phyloP scores from a whole-genome alignment of 2,888 invertebrate species.

The Mythimna vitellina region DNA sequence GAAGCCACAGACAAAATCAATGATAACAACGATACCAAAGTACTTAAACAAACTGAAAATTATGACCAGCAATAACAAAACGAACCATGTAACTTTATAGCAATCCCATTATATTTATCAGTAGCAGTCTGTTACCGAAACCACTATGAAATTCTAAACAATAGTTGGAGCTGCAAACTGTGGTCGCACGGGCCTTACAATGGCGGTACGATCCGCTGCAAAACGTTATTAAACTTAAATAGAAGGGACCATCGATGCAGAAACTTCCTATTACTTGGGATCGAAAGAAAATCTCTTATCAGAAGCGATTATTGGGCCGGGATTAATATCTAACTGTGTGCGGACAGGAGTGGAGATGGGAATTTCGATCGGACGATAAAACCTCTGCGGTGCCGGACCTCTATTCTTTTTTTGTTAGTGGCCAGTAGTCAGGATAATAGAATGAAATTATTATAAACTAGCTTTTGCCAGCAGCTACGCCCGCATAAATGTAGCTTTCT shows the following conservation, averaged over 20 bases:
- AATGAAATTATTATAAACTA: conserved; percentile 28
- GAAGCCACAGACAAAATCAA: conserved; percentile 35
- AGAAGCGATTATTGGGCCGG: conserved; percentile 82
- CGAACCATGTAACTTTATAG: conserved; percentile 54
- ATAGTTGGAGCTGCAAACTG: conserved; percentile 63
- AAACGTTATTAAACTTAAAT: conserved; percentile 87
- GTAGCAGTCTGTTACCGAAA: conserved; percentile 58
- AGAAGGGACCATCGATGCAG: conserved; percentile 81
- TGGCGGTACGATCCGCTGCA: conserved; percentile 64
- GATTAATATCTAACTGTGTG: conserved; percentile 85
- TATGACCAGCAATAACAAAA: conserved; percentile 50
- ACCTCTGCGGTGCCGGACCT: conserved; percentile 55
- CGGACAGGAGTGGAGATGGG: conserved; percentile 73
- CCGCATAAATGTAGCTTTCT: no score
- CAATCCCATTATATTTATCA: conserved; percentile 64
- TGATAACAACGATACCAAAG: conserved; percentile 26
- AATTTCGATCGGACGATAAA: conserved; percentile 74
- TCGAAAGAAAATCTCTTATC: conserved; percentile 88
- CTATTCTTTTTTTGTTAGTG: conserved; percentile 56
- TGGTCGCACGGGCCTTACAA: conserved; percentile 66
- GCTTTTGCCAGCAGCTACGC: no score
- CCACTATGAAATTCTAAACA: conserved; percentile 68
- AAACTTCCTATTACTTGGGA: conserved; percentile 87
- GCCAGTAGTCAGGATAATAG: background rate
- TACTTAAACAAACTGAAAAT: conserved; percentile 38